phyloP scores from a whole-genome alignment of 2,888 invertebrate species.

The Agrotis ipsilon region DNA sequence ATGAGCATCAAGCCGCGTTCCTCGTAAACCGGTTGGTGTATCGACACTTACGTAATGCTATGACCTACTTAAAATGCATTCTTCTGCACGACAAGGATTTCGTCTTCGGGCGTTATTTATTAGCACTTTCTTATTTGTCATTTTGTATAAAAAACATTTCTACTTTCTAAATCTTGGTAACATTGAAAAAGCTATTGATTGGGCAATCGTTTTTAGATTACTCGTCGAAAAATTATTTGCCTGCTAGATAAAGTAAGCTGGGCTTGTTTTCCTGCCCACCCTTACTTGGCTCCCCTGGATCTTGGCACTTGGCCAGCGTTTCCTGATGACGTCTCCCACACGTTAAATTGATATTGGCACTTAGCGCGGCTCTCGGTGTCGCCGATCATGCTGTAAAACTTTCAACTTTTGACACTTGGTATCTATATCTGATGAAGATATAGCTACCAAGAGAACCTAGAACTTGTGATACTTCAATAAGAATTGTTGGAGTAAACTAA shows the following conservation, averaged over 20 bases:
- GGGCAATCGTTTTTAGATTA: constrained; percentile 63
- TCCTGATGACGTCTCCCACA: constrained; percentile 81
- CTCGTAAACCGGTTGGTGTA: constrained; percentile 51
- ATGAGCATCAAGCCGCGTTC: constrained; percentile 36
- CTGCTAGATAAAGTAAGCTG: constrained; percentile 68
- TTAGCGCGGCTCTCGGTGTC: constrained; percentile 76
- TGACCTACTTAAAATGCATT: constrained; percentile 53
- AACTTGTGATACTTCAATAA: constrained; percentile 22
- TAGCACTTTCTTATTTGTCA: constrained; percentile 39
- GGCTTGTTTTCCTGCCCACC: constrained; percentile 73
- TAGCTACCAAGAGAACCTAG: neutral
- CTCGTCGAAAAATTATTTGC: constrained; percentile 66
- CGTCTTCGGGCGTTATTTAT: constrained; percentile 26
- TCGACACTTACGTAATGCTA: constrained; percentile 54
- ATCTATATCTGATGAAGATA: constrained; percentile 43
- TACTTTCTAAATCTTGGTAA: constrained; percentile 38
- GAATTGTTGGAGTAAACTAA: constrained; percentile 17
- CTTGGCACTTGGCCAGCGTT: constrained; percentile 78
- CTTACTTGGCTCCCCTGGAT: constrained; percentile 75
- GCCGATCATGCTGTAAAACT: constrained; percentile 74
- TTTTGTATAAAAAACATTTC: constrained; percentile 22
- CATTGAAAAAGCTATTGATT: constrained; percentile 2
- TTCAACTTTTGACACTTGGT: constrained; percentile 65
- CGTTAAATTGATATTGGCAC: constrained; percentile 87
- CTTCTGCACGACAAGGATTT: constrained; percentile 41